These are phyloP conservation scores for Himalopsyche kuldschensis DNA, from an alignment of 2,888 invertebrate genomes.

Conservation along the genomic window DNA sequence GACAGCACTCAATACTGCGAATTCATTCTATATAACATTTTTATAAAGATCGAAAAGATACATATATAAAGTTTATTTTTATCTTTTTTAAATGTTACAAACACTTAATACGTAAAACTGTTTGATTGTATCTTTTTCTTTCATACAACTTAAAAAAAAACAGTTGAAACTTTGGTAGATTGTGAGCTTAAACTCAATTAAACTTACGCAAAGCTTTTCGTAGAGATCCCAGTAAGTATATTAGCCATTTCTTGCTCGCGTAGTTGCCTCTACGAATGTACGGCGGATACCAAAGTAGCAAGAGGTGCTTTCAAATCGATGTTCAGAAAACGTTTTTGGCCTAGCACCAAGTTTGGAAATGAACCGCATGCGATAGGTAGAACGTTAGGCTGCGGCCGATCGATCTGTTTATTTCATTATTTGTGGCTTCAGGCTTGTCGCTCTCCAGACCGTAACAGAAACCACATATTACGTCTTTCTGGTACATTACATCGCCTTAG, in stretches of 20 bases:
- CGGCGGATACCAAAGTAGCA: not conserved
- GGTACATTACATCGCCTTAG: not conserved
- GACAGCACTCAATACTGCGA: too few relatives aligned
- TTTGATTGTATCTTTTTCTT: too few relatives aligned
- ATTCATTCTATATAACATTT: too few relatives aligned
- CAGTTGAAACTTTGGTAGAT: too few relatives aligned
- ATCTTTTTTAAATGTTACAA: too few relatives aligned
- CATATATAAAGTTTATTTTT: too few relatives aligned
- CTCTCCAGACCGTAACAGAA: not conserved
- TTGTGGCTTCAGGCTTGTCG: not conserved
- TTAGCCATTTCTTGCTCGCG: not conserved
- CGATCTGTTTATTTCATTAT: not conserved
- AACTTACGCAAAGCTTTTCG: not conserved
- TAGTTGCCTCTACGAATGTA: not conserved
- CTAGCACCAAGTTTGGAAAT: not conserved
- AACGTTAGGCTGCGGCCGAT: not conserved
- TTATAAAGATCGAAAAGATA: too few relatives aligned
- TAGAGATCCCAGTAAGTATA: not conserved
- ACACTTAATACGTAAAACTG: too few relatives aligned
- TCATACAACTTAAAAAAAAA: too few relatives aligned
- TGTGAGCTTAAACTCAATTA: not conserved
- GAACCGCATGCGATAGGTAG: not conserved
- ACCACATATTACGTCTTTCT: not conserved
- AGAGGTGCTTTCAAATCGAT: not conserved
- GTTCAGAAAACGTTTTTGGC: constrained; percentile 3